phyloP scores from a whole-genome alignment of 2,797 vertebrate species.

The Amblyraja radiata region DNA sequence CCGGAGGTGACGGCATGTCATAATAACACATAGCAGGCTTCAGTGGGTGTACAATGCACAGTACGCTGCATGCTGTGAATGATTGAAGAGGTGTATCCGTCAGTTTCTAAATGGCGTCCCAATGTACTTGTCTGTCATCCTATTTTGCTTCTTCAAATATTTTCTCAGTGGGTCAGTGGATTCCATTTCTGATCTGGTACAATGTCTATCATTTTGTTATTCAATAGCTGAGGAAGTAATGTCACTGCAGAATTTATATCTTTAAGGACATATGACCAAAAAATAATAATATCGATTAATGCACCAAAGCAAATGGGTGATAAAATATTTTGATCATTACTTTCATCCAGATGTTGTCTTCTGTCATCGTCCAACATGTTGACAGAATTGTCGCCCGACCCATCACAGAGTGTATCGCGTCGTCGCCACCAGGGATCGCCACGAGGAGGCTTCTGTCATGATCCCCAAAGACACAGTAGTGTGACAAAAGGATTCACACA shows the following conservation, averaged over 20 bases:
- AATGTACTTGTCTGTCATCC: not conserved
- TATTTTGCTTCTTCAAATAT: not conserved
- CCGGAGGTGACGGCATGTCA: not conserved
- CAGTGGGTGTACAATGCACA: not conserved
- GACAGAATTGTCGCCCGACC: too few species aligned
- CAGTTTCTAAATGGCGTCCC: not conserved
- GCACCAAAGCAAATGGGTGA: not conserved
- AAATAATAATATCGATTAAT: not conserved
- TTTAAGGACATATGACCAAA: not conserved
- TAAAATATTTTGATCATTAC: not conserved
- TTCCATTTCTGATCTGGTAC: not conserved
- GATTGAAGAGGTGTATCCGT: conserved; percentile 3
- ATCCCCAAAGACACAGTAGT: too few species aligned
- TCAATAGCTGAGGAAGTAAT: not conserved
- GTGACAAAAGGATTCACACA: too few species aligned
- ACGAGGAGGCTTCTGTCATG: too few species aligned
- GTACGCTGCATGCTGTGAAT: not conserved
- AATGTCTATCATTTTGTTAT: not conserved
- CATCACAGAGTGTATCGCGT: too few species aligned
- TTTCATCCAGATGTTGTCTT: not conserved
- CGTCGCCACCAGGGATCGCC: too few species aligned
- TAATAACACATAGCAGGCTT: not conserved
- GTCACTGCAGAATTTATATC: not conserved
- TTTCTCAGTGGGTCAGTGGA: not conserved
- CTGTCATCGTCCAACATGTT: too few species aligned